These are phyloP conservation scores for Sarcophaga caerulescens DNA, from an alignment of 2,888 invertebrate species.

Conservation along the genomic window DNA sequence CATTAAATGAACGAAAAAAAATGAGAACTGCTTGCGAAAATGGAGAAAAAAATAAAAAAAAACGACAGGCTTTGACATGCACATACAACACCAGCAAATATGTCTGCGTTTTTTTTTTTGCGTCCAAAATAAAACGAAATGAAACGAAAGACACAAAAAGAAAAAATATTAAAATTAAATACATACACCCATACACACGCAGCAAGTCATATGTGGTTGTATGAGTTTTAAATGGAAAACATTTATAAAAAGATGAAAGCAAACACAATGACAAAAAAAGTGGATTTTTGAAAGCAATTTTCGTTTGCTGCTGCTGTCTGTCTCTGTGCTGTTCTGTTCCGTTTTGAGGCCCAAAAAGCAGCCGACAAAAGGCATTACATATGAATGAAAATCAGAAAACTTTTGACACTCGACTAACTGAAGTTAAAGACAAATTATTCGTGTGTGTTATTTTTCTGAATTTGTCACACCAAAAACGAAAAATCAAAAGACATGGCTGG, in stretches of 20 bases:
- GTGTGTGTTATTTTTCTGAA: too few relatives aligned
- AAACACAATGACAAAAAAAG: too few relatives aligned
- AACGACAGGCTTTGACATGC: conserved; percentile 53
- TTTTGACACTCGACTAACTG: neutral
- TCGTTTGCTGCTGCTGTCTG: neutral
- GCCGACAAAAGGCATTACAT: neutral
- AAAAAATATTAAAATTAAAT: neutral
- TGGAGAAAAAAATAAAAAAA: neutral
- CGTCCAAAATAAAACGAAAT: conserved; percentile 9
- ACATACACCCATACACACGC: neutral
- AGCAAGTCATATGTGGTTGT: neutral
- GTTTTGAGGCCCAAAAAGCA: neutral
- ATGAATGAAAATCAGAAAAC: neutral
- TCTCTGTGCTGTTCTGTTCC: neutral
- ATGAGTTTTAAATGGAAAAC: neutral
- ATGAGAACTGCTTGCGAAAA: neutral
- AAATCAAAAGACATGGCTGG: too few relatives aligned
- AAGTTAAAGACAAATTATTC: neutral
- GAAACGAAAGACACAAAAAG: neutral
- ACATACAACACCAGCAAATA: conserved; percentile 29
- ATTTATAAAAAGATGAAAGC: too few relatives aligned
- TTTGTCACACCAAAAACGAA: too few relatives aligned
- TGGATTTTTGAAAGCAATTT: neutral
- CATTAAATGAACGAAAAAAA: conserved; percentile 46
- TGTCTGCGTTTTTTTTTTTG: conserved; percentile 40